Evolutionary conservation across 1,140 invertebrate species (phyloP), one percentile per base, ranked within the genome.

Genomic region (Hestina assimilis): DNA sequence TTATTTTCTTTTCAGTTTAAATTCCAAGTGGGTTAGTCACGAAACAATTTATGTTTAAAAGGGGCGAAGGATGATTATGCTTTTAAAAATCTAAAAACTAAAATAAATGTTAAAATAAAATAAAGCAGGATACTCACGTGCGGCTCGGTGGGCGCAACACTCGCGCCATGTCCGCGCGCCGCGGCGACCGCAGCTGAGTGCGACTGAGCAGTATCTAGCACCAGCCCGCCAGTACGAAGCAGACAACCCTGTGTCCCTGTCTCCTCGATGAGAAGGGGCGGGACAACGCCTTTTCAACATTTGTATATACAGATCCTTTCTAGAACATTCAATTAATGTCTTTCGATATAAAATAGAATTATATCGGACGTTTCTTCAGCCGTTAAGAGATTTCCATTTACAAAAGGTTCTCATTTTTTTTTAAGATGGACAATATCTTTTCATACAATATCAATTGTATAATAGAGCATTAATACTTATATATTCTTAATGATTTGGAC

Each of bases 141-240:
- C 68, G 79, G 79, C 58, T 75, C 75, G 83, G 79, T 69, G 76
- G 81, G 69, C 75, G 78, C 68, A 72, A 64, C 48, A 61, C 42
- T 72, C 64, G 76, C 81, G 81, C 81, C 83, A 87, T 87, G 77
- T 75, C 83, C 81, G 76, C 74, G 69, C 74, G 78, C 72, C 80
- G 80, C 75, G 66, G 71, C 68, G 66, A 65, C 70, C 69, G 64
- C 57, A 69, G 69, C 67, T 48, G 66, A 79, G 66, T 76, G 79
- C 59, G 40, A 43, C 9, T 14, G 2, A 15, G 12, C 4, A 7
- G 29, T 33, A 1, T 33, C 12, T 14, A 14, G 29, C 15, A 4
- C 1, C n/a, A 28, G 14, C 31, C 31, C 8, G 14, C 31, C 12
- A 17, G 48, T 11, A 28, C 20, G 5, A 7, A 7, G 31, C 12